Evolutionary conservation across 2,113 vertebrate species (phyloP).

Genomic region (Thomomys bottae): DNA sequence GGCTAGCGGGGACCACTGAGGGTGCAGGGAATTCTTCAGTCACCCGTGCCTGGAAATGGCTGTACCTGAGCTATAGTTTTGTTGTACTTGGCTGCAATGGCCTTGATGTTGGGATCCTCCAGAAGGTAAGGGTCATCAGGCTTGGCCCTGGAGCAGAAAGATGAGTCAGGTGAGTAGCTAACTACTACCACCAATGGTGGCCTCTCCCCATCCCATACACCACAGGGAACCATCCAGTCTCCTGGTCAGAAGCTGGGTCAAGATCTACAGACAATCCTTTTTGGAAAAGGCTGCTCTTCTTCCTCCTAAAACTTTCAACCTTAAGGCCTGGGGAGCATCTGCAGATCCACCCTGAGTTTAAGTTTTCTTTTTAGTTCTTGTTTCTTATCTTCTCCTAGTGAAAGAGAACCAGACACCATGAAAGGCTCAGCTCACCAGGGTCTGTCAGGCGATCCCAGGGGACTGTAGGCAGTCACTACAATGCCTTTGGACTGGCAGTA

Average conservation of each 20-base stretch:
- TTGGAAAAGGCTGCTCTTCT: neutral
- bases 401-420: neutral
- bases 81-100: conserved; percentile 89
- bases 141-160: conserved; percentile 86
- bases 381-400: neutral
- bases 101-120: conserved; percentile 91
- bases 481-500: conserved; percentile 94
- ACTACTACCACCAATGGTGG: rapidly evolving
- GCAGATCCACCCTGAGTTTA: neutral
- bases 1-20: neutral
- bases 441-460: conserved; percentile 95
- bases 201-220: rapidly evolving
- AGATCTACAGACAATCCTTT: neutral
- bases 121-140: conserved; percentile 90
- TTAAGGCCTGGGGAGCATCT: neutral
- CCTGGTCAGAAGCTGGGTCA: neutral
- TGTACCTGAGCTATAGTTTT: conserved; percentile 93
- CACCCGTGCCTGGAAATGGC: rapidly evolving
- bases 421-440: conserved; percentile 90
- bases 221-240: neutral
- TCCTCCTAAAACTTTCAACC: neutral
- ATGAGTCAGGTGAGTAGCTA: rapidly evolving
- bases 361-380: neutral
- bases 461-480: conserved; percentile 94
- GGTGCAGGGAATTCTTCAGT: neutral